Base-by-base conservation (phyloP, 2,797 vertebrate genomes). In the Tympanoctomys barrerae region DNA sequence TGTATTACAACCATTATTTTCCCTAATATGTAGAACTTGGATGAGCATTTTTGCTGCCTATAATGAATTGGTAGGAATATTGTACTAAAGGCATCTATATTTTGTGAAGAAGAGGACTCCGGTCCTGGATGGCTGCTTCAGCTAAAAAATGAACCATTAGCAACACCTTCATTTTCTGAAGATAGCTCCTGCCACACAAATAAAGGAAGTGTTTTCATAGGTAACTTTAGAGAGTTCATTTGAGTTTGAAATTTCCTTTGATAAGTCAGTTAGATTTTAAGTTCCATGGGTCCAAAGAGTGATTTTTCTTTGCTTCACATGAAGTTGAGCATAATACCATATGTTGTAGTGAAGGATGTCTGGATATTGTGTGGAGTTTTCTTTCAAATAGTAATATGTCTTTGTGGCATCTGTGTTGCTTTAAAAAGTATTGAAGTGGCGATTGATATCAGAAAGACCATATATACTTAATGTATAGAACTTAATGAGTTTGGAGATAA, bases 251-350 rank as follows among this genome's bases (percentile, higher is more conserved):
- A 62, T 91, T 86, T 62, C 77, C n/a, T 39, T 95, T 73, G 31
- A 62, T 33, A 59, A 89, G 39, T 83, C 52, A 93, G 52, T 13
- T 78, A n/a, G 49, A 68, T 78, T 91, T 68, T 94, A 91, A 94
- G 79, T 36, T 92, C 39, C 11, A 33, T 19, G 31, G 92, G 89
- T 90, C 73, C 13, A 71, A 88, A 77, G 61, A 46, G 36, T 86
- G 42, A 73, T 28, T 87, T 92, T 89, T 26, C 64, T 82, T 92
- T 95, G 46, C 39, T 95, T 71, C 46, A 80, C 3, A 62, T 80
- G 26, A 57, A 83, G 71, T 36, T 8, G 12, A 87, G 22, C 71
- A 94, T 11, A 81, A 8, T 57, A 33, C 28, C 71, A 33, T 75
- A 11, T 9, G 49, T n/a, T 87, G 12, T 68, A 87, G 21, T 54